Evolutionary conservation across 2,888 invertebrate genomes (phyloP).

Genomic region (Mythimna impura): DNA sequence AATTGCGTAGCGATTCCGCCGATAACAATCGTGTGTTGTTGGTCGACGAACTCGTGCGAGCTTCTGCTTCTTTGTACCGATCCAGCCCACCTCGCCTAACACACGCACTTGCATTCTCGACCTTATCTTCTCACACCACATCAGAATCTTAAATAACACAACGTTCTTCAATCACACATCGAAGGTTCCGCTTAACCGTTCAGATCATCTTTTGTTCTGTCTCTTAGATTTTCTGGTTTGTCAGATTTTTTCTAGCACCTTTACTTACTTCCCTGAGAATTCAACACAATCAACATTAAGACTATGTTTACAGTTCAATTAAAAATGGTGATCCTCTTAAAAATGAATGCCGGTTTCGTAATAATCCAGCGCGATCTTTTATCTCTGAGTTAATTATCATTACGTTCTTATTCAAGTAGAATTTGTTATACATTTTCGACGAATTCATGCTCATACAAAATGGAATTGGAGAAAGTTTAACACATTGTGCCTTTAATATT

Average conservation of each 20-base stretch:
- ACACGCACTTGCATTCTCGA: conserved; percentile 61
- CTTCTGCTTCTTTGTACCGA: conserved; percentile 73
- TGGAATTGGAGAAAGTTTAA: conserved; percentile 57
- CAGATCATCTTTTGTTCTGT: conserved; percentile 67
- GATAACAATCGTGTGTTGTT: conserved; percentile 79
- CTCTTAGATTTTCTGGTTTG: conserved; percentile 45
- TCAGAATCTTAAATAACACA: conserved; percentile 41
- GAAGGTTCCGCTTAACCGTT: conserved; percentile 53
- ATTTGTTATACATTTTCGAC: conserved; percentile 53
- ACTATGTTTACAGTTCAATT: conserved; percentile 64
- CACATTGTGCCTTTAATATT: conserved; percentile 25
- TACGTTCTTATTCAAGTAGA: conserved; percentile 72
- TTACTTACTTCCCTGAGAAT: conserved; percentile 79
- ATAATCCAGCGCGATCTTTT: conserved; percentile 63
- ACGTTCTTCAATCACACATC: conserved; percentile 23
- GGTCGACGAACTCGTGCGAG: conserved; percentile 84
- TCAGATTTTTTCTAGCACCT: conserved; percentile 51
- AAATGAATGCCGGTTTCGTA: conserved; percentile 64
- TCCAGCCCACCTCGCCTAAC: conserved; percentile 56
- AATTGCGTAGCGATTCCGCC: conserved; percentile 80
- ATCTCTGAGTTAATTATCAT: conserved; percentile 71
- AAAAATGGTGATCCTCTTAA: conserved; percentile 59
- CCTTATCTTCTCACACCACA: conserved; percentile 68
- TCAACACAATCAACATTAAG: conserved; percentile 52
- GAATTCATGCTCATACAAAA: conserved; percentile 43